phyloP scores from a whole-genome alignment of 2,113 vertebrate species.

The Eidolon helvum region DNA sequence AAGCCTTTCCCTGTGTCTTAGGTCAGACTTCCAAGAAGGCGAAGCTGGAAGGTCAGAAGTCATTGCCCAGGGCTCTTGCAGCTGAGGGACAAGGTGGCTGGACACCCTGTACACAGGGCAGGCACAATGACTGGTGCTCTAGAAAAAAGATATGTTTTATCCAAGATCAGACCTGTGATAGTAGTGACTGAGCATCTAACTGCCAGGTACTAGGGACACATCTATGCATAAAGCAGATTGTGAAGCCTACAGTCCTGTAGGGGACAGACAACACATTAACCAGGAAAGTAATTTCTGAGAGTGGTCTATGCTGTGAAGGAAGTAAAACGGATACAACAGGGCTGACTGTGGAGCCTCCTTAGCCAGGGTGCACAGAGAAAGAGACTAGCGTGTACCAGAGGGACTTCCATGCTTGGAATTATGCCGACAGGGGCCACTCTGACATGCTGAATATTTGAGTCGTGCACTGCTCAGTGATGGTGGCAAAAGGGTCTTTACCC shows the following conservation, averaged over 20 bases:
- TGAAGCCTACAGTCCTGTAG: not conserved
- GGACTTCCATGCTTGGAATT: not conserved
- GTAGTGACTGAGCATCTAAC: not conserved
- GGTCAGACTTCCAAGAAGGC: not conserved
- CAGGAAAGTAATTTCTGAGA: not conserved
- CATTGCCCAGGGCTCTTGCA: no score
- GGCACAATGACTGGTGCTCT: not conserved
- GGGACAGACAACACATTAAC: not conserved
- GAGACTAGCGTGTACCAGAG: not conserved
- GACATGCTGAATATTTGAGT: not conserved
- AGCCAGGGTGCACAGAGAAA: not conserved
- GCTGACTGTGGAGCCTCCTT: not conserved
- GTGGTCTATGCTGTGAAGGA: not conserved
- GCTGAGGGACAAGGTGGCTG: not conserved
- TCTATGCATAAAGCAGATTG: not conserved
- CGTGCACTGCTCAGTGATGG: not conserved
- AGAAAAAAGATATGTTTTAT: not conserved
- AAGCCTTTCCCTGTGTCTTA: not conserved
- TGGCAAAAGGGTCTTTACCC: not conserved
- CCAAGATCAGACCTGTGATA: not conserved
- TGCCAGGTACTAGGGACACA: not conserved
- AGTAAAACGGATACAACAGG: fast-evolving
- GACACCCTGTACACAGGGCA: not conserved
- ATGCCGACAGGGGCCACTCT: not conserved
- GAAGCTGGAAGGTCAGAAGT: not conserved